Base-by-base conservation (phyloP, 2,888 invertebrate genomes). In the Linyphia triangularis region DNA sequence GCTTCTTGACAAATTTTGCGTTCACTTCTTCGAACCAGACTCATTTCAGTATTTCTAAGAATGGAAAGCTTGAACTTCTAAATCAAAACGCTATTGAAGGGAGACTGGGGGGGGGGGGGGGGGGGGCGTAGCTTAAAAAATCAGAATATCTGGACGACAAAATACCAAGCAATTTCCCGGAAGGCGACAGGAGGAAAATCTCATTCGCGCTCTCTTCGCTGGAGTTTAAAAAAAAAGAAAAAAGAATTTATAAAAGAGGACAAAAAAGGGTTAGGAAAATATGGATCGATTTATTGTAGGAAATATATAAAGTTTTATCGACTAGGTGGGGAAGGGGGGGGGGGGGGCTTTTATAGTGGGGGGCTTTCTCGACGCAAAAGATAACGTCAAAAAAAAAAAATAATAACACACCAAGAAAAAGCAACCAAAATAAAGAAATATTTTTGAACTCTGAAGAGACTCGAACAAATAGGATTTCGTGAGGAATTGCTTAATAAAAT, bases 301-400 rank as follows among this genome's bases (percentile, higher is more conserved):
- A 65, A 43, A 51, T 40, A 43, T 51, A 79, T 61, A 30, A 67
- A 65, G 79, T 51, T 43, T 79, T 79, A 67, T 65, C 43, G 67
- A 79, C 79, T 65, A 10, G 28, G 22, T 19, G 19, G 33, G 13
- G 33, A n/a, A 75, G 6, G 26, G 26, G 19, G 26, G 26, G 22
- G 61, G 30, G 22, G 79, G 67, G 16, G 51, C 16, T n/a, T 51
- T 51, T 51, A 51, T 51, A 51, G 51, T n/a, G n/a, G 51, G 51
- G 5, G 51, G n/a, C 51, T 51, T n/a, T n/a, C n/a, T 51, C 51
- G 51, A 51, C 13, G n/a, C n/a, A 51, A 16, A 67, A 67, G 65
- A 67, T 67, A 67, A 79, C n/a, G 51, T 65, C 43, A 24, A 7
- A 67, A 79, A 79, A 79, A 65, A 28, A 51, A 65, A 43, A 43